Evolutionary conservation across 92 coral and sea anemone genomes (phyloP).

Genomic region (Heliopora coerulea): DNA sequence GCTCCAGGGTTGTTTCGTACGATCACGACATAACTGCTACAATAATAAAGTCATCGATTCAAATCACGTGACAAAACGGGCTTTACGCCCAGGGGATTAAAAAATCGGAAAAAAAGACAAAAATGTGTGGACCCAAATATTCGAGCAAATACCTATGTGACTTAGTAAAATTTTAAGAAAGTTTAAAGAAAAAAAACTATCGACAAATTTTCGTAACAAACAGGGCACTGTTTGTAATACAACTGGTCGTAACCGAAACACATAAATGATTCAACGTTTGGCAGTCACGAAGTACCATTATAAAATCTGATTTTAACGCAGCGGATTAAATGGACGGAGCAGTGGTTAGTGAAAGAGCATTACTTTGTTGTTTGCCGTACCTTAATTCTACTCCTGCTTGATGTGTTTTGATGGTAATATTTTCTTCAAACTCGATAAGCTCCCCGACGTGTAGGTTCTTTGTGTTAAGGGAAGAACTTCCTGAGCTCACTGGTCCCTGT

Average conservation of each 20-base stretch:
- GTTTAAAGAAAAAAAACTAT: not conserved
- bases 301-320: no score
- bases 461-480: conserved; percentile 5
- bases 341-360: not conserved
- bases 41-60: conserved; percentile 34
- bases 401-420: conserved; percentile 10
- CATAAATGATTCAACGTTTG: conserved; percentile 11
- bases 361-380: not conserved
- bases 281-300: not conserved
- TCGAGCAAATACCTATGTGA: not conserved
- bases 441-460: conserved; percentile 34
- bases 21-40: conserved; percentile 26
- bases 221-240: not conserved
- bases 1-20: not conserved
- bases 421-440: conserved; percentile 25
- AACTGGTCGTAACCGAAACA: conserved; percentile 9
- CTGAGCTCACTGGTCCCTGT: conserved; percentile 22
- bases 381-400: conserved; percentile 37
- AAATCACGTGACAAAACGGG: conserved; percentile 25
- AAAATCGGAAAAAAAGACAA: not conserved
- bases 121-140: not conserved
- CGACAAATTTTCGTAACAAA: not conserved
- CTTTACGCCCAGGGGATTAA: not conserved
- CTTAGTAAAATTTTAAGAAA: no score
- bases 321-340: not conserved